A percentile compares a stretch with the other conserved stretches of the same genome.
phyloP scores from a whole-genome alignment of 1,140 invertebrate species.

The Ceratoteleas bidentatus region DNA sequence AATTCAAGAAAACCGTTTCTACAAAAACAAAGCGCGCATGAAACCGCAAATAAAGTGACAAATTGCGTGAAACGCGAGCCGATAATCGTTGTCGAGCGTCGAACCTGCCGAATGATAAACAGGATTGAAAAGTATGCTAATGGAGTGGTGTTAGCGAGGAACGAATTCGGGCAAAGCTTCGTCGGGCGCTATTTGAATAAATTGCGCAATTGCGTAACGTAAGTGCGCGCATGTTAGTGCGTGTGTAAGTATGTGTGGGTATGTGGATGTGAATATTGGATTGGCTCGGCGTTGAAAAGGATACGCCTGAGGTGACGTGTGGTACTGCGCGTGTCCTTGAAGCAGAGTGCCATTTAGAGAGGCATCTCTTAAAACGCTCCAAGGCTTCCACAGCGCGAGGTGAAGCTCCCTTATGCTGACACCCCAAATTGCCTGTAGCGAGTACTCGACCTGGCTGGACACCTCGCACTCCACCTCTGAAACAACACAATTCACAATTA shows the following conservation, averaged over 20 bases:
- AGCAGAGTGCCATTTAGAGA: constrained; percentile 83
- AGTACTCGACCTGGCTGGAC: constrained; percentile 88
- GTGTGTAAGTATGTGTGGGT: constrained; percentile 19
- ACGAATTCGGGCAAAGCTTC: constrained; percentile 32
- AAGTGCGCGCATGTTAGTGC: constrained; percentile 11
- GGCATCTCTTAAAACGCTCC: constrained; percentile 84
- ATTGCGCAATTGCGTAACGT: constrained; percentile 53
- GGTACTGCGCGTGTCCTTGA: constrained; percentile 82
- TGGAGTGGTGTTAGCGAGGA: constrained; percentile 15
- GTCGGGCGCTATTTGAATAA: constrained; percentile 57
- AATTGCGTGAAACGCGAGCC: no score
- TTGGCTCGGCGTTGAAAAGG: constrained; percentile 68
- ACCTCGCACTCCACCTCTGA: constrained; percentile 86
- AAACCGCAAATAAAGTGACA: no score
- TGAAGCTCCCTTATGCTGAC: constrained; percentile 88
- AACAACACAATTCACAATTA: constrained; percentile 70
- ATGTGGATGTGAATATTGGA: constrained; percentile 55
- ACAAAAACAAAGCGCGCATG: no score
- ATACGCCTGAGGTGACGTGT: constrained; percentile 79
- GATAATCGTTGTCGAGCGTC: no score
- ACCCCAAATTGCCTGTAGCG: constrained; percentile 88
- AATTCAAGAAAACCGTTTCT: no score
- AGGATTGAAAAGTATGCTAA: constrained; percentile 49
- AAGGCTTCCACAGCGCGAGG: constrained; percentile 87
- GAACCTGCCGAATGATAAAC: no score